These are phyloP conservation scores for Scolanthus callimorphus DNA, from an alignment of 92 coral and sea anemone species.

Conservation along the genomic window DNA sequence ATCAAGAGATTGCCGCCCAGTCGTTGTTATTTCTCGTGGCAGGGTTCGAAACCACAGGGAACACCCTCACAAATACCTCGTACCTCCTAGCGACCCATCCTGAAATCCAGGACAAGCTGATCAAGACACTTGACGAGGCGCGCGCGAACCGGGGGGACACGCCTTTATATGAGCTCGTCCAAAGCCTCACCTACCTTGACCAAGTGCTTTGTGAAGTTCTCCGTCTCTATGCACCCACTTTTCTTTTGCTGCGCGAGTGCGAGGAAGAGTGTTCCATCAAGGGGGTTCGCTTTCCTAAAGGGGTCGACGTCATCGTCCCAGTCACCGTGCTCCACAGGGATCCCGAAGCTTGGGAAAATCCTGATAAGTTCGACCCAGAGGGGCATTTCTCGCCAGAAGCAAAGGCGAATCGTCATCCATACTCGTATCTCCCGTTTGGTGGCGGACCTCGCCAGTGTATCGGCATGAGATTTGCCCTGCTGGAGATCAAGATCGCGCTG, in stretches of 20 bases:
- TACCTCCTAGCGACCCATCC: constrained; percentile 54
- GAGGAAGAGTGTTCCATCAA: constrained; percentile 63
- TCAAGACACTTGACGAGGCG: constrained; percentile 48
- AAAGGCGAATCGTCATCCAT: constrained; percentile 59
- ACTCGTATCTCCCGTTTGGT: constrained; percentile 58
- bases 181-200: constrained; percentile 69
- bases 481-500: constrained; percentile 52
- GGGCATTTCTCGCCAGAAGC: constrained; percentile 68
- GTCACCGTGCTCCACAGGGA: constrained; percentile 63
- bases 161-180: constrained; percentile 44
- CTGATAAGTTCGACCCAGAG: constrained; percentile 65
- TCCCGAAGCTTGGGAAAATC: constrained; percentile 75
- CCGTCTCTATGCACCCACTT: constrained; percentile 63
- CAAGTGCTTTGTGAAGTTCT: constrained; percentile 63
- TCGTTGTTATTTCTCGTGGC: constrained; percentile 59
- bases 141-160: constrained; percentile 16
- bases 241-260: constrained; percentile 60
- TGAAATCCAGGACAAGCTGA: constrained; percentile 55
- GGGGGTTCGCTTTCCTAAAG: constrained; percentile 73
- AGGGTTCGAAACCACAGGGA: constrained; percentile 72
- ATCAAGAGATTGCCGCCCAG: constrained; percentile 75
- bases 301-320: constrained; percentile 59
- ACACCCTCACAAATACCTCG: constrained; percentile 49
- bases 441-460: constrained; percentile 65
- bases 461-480: constrained; percentile 59